These are phyloP conservation scores for Syngnathus typhle DNA, from an alignment of 2,113 vertebrate genomes.

Conservation along the genomic window DNA sequence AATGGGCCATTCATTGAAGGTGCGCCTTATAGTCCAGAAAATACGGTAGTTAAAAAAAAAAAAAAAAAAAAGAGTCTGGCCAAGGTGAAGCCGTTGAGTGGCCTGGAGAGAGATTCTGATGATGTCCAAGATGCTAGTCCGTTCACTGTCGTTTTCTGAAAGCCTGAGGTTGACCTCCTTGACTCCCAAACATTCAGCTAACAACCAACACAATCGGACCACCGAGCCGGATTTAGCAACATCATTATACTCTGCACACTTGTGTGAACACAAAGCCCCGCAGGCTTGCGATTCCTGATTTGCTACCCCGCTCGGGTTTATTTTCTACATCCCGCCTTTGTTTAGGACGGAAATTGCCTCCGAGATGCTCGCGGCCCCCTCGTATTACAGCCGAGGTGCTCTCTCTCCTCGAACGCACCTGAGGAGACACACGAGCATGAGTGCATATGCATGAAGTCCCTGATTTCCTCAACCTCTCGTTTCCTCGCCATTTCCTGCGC, in stretches of 20 bases:
- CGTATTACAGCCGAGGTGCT: conserved; percentile 31
- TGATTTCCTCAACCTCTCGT: conserved; percentile 39
- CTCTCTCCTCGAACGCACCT: conserved; percentile 23
- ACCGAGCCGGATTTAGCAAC: conserved; percentile 25
- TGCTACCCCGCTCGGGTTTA: conserved; percentile 14
- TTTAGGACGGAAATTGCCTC: conserved; percentile 39
- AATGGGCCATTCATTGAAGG: no score
- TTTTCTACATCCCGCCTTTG: conserved; percentile 18
- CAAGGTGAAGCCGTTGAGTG: conserved; percentile 31
- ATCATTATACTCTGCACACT: conserved; percentile 5
- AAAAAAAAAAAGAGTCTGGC: conserved; percentile 11
- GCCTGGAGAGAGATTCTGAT: conserved; percentile 41
- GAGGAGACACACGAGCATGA: conserved; percentile 8
- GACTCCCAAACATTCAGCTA: conserved; percentile 24
- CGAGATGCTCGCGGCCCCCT: conserved; percentile 13
- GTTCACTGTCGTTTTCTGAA: neutral
- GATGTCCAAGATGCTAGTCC: conserved; percentile 37
- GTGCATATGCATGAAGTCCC: conserved; percentile 45
- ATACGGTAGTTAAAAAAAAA: neutral
- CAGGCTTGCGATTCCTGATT: conserved; percentile 21
- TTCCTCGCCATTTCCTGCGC: conserved; percentile 37
- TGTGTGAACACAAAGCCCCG: conserved; percentile 15
- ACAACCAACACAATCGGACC: conserved; percentile 8
- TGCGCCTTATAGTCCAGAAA: no score
- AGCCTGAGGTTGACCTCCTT: conserved; percentile 9